Conservation (phyloP, 2,888 invertebrate species). For the Hesperia comma region DNA sequence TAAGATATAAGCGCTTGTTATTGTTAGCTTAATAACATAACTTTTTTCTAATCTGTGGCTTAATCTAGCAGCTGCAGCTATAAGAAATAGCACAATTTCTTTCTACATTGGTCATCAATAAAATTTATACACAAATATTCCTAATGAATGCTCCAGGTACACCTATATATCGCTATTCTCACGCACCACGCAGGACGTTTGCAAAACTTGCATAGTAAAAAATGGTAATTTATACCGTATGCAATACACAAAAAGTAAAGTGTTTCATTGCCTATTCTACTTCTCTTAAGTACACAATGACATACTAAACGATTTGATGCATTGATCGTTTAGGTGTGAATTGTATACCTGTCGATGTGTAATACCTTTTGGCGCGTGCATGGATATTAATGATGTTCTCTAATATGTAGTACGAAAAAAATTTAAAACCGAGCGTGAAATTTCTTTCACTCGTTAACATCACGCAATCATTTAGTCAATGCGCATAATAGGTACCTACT, state of each 20-base stretch:
- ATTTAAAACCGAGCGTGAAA: neutral
- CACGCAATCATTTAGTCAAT: too few relatives aligned
- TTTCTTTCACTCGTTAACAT: neutral
- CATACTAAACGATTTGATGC: neutral
- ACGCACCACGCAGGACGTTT: conserved; percentile 28
- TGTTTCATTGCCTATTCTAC: neutral
- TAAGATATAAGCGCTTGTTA: too few relatives aligned
- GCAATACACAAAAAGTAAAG: too few relatives aligned
- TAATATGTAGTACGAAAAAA: neutral
- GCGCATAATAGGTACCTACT: too few relatives aligned
- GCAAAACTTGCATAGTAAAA: conserved; percentile 1
- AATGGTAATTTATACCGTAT: neutral
- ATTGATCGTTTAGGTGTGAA: too few relatives aligned
- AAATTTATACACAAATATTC: neutral
- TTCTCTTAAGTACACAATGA: neutral
- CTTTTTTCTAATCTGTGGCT: too few relatives aligned
- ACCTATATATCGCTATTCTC: conserved; percentile 17
- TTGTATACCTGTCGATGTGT: too few relatives aligned
- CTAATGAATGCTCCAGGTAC: neutral
- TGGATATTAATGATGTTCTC: neutral
- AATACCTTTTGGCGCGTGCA: too few relatives aligned
- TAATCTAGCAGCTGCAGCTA: too few relatives aligned
- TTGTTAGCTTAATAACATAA: too few relatives aligned
- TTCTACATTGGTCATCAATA: too few relatives aligned
- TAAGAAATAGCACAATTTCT: too few relatives aligned